phyloP scores from a whole-genome alignment of 2,113 vertebrate species.

The Erpornis zantholeuca region DNA sequence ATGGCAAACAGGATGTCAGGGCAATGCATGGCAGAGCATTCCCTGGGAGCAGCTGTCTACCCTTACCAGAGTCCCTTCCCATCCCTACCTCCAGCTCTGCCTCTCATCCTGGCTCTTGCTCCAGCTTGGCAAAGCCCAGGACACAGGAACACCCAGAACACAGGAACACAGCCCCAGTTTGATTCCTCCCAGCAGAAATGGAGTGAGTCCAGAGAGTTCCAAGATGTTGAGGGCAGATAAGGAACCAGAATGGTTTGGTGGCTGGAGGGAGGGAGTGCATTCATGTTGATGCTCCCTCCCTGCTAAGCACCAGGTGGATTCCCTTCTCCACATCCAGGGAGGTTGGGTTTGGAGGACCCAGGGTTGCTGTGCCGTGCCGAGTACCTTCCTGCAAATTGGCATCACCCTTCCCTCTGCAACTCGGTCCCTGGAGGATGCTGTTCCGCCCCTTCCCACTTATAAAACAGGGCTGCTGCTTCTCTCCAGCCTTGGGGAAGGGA shows the following conservation, averaged over 20 bases:
- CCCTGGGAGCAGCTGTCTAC: neutral
- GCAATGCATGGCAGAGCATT: rapidly evolving
- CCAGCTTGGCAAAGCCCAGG: neutral
- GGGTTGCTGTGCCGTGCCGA: rapidly evolving
- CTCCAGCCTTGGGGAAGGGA: neutral
- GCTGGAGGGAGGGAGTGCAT: neutral
- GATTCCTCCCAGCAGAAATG: too few relatives aligned
- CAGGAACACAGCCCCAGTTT: neutral
- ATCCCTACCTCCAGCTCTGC: neutral
- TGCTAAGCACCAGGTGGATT: neutral
- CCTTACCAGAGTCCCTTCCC: neutral
- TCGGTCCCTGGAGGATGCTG: neutral
- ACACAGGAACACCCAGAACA: neutral
- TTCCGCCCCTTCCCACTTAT: rapidly evolving
- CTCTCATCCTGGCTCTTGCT: neutral
- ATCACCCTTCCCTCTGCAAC: neutral
- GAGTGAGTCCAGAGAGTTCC: rapidly evolving
- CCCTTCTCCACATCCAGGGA: neutral
- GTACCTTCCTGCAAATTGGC: neutral
- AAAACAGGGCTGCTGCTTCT: neutral
- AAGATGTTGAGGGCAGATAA: neutral
- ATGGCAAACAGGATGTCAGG: neutral
- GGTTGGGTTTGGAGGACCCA: neutral
- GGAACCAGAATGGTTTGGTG: neutral
- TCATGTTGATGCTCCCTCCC: neutral